Conservation (phyloP, 2,797 vertebrate species). For the Furcifer pardalis region DNA sequence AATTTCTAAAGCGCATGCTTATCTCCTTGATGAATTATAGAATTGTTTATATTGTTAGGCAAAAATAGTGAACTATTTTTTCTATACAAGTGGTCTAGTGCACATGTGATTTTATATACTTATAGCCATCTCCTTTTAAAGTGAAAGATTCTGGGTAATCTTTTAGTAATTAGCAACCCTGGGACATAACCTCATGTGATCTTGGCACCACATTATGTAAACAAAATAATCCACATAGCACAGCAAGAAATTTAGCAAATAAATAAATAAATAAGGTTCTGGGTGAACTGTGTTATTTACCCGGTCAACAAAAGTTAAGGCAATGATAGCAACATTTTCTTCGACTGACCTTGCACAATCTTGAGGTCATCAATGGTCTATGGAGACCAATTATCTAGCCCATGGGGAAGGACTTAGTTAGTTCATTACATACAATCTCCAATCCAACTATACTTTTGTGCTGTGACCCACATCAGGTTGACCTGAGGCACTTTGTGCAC, state of each 20-base stretch:
- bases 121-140: background rate
- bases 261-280: background rate
- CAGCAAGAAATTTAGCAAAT: background rate
- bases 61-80: background rate
- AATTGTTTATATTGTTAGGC: background rate
- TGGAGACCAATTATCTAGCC: conserved; percentile 5
- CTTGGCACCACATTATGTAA: background rate
- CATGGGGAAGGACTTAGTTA: background rate
- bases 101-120: background rate
- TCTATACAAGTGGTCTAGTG: no score
- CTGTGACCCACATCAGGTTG: background rate
- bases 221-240: background rate
- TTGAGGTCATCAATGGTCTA: background rate
- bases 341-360: background rate
- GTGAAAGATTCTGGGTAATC: background rate
- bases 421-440: background rate
- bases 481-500: background rate
- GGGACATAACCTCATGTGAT: background rate
- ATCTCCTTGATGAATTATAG: background rate
- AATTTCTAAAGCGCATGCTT: no score
- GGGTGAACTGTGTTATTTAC: background rate
- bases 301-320: background rate
- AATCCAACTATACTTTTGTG: background rate
- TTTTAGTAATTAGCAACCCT: background rate
- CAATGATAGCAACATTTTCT: background rate